Evolutionary conservation across 2,888 invertebrate genomes (phyloP), one percentile per base, ranked within the genome.

Genomic region (Strigamia transsilvanica): DNA sequence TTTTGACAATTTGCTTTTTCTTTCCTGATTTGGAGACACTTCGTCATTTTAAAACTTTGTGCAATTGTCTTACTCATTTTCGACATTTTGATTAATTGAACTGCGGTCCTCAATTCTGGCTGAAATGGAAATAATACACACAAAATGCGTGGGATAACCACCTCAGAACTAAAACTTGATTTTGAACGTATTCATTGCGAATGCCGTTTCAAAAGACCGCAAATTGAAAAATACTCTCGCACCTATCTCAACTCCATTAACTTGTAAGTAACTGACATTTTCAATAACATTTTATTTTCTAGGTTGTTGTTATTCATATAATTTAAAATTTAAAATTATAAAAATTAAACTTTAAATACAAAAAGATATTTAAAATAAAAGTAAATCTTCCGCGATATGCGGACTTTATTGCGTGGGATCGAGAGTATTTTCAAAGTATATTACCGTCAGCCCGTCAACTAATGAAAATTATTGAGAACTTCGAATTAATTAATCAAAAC

Each of bases 171-270:
- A 38, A 7, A 38, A 6, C 38, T 38, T 38, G 38, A 38, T 38
- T 38, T 38, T 38, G 38, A 18, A n/a, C n/a, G 27, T 27, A 27
- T 27, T 27, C 27, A 46, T 56, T 0, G n/a, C 1, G n/a, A 56
- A 56, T 27, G 27, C 46, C n/a, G 15, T n/a, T n/a, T 56, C 21
- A 6, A 18, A 56, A 21, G 0, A 6, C 56, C 56, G 56, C 56
- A 56, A 51, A 15, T 46, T 56, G 56, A 18, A 56, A 56, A 56
- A 56, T 56, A 56, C 56, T 18, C 56, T 56, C 56, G 56, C 27
- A 27, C 9, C 21, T 38, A 38, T 7, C 38, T 38, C 6, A 7
- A 38, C 38, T 2, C 6, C 38, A 9, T 10, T 38, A 9, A 4
- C 0, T 38, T 2, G 27, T n/a, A n/a, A n/a, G n/a, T n/a, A n/a